Conservation (phyloP, 2,113 vertebrate genomes). For the Labrus mixtus region DNA sequence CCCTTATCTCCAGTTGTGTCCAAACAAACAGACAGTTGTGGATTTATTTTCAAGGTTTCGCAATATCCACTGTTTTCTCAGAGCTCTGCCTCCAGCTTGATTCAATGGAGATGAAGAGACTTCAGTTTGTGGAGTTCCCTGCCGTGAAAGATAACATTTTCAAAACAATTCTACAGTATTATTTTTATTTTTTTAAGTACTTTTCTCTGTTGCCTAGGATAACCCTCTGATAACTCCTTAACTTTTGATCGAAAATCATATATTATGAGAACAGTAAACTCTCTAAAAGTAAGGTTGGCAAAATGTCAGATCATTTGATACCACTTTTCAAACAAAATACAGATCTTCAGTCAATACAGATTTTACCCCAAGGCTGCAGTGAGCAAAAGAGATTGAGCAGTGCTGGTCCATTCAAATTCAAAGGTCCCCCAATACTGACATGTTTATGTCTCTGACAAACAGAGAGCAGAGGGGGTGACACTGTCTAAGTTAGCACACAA, state of each 20-base stretch:
- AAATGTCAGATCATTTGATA: neutral
- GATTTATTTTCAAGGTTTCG: neutral
- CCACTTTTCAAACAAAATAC: too few species aligned
- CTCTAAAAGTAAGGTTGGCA: neutral
- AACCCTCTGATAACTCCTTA: neutral
- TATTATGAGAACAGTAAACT: neutral
- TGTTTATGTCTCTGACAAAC: too few species aligned
- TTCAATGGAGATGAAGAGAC: constrained; percentile 11
- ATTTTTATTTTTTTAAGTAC: neutral
- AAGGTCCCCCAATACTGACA: too few species aligned
- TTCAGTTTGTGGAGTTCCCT: constrained; percentile 1
- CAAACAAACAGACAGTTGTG: neutral
- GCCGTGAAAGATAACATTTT: neutral
- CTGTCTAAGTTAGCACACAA: too few species aligned
- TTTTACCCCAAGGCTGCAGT: too few species aligned
- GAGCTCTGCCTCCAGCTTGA: neutral
- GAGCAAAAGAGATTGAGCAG: too few species aligned
- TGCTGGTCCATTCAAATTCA: too few species aligned
- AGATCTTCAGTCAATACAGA: too few species aligned
- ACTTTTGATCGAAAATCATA: neutral
- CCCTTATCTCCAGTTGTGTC: neutral
- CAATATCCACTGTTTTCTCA: neutral
- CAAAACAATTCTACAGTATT: neutral
- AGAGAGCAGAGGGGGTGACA: too few species aligned
- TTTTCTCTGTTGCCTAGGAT: constrained; percentile 1